Evolutionary conservation across 2,888 invertebrate genomes (phyloP).

Genomic region (Xanthia togata): DNA sequence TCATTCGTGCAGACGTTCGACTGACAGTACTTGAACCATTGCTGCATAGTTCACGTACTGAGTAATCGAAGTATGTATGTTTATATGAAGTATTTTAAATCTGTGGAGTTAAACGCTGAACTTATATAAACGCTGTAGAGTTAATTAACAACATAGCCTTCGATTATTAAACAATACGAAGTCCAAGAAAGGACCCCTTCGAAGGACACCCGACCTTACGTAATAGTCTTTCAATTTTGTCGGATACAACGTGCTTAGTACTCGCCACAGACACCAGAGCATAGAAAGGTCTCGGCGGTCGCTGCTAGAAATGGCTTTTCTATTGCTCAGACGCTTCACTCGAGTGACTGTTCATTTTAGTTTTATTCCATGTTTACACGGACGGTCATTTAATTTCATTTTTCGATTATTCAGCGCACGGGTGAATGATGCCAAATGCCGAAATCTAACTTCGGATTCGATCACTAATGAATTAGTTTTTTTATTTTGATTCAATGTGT

Average conservation of each 20-base stretch:
- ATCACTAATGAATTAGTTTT: neutral
- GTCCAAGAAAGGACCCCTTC: neutral
- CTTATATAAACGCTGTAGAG: neutral
- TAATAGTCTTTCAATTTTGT: conserved; percentile 17
- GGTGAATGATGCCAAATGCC: neutral
- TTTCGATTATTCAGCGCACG: neutral
- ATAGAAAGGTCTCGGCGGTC: too few species aligned
- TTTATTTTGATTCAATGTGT: too few species aligned
- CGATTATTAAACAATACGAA: conserved; percentile 12
- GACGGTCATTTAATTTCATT: neutral
- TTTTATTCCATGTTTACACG: neutral
- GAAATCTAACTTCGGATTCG: neutral
- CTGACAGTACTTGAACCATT: neutral
- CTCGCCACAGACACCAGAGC: neutral
- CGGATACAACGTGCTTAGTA: conserved; percentile 2
- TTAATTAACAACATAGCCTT: neutral
- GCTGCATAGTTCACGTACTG: neutral
- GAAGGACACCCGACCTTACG: conserved; percentile 24
- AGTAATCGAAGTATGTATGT: too few species aligned
- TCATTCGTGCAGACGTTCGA: neutral
- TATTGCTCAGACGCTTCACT: neutral
- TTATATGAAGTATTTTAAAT: too few species aligned
- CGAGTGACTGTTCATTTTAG: neutral
- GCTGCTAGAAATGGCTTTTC: neutral
- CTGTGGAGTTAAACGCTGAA: neutral